Base-by-base conservation (phyloP, 2,888 invertebrate genomes). In the Silvanus unidentatus region DNA sequence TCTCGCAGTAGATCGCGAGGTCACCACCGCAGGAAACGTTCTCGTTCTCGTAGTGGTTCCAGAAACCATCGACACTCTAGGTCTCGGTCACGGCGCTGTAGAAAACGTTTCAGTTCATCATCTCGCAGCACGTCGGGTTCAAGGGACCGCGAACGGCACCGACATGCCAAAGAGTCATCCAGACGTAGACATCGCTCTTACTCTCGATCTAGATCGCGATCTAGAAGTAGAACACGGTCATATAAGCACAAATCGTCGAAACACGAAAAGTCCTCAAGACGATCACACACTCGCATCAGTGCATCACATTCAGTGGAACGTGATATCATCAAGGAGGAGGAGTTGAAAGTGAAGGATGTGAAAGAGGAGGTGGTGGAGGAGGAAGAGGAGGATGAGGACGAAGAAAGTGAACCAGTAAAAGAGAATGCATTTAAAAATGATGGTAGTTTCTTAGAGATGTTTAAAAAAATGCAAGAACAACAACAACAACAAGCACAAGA, bases 381-480 rank as follows among this genome's bases (percentile, higher is more conserved):
- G 16, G 58, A 55, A 36, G 64, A 60, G 16, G 66, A 64, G 29
- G 64, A 63, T 8, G 60, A 62, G 2, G 66, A 65, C 3, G 61
- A 63, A 2, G 63, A 63, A 14, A 59, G 62, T 9, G 62, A 64
- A 6, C 79, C 78, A 10, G 65, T 75, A 16, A 73, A 77, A 28
- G 73, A 76, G 36, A 82, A 88, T 62, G 81, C 82, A 1, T 88
- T 88, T 62, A 88, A 87, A 64, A 93, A 93, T 68, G 93, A 93
- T 66, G 93, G 93, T 2, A 88, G 89, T 51, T 93, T 93, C 65
- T 75, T 93, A 62, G 92, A 92, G 69, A 86, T 91, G 80, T 93
- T 93, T 62, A 92, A 92, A 70, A 89, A 87, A 68, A 85, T 92
- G 87, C 87, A 88, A 62, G 84, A 85, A 48, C 77, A 78, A 52